Percentiles rank a stretch among this genome's conserved stretches.
phyloP scores from a whole-genome alignment of 2,888 invertebrate genomes.

The Tetragonula carbonaria region DNA sequence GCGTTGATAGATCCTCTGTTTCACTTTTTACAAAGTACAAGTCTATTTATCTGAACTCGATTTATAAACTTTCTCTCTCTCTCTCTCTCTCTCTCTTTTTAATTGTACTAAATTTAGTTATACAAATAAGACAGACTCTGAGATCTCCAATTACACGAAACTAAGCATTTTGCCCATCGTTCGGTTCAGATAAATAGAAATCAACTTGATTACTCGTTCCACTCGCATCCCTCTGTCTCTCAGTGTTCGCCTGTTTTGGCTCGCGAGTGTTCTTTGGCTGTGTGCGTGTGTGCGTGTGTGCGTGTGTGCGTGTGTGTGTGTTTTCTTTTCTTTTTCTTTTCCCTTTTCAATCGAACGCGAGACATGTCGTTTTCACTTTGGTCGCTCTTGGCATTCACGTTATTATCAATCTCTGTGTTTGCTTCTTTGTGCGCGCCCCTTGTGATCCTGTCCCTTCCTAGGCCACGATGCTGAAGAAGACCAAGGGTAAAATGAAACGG shows the following conservation, averaged over 20 bases:
- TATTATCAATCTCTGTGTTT: slow-evolving; percentile 60
- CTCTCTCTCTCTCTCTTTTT: too few relatives aligned
- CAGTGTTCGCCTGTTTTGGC: slow-evolving; percentile 37
- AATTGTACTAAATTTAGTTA: too few relatives aligned
- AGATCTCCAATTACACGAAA: too few relatives aligned
- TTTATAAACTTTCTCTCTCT: background rate
- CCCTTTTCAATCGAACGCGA: slow-evolving; percentile 33
- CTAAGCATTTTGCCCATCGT: background rate
- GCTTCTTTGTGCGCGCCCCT: slow-evolving; percentile 75
- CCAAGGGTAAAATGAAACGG: slow-evolving; percentile 97
- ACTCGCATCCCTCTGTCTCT: slow-evolving; percentile 31
- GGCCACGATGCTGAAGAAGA: slow-evolving; percentile 99
- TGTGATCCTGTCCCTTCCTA: slow-evolving; percentile 86
- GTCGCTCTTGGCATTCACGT: slow-evolving; percentile 53
- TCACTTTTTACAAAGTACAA: background rate
- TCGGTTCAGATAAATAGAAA: background rate
- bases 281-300: background rate
- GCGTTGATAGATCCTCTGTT: slow-evolving; percentile 9
- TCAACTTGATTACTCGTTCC: background rate
- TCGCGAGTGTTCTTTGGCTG: slow-evolving; percentile 54
- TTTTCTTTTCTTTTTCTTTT: too few relatives aligned
- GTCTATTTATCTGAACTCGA: background rate
- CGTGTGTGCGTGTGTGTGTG: background rate
- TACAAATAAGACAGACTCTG: too few relatives aligned
- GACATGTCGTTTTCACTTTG: slow-evolving; percentile 64